phyloP scores from a whole-genome alignment of 2,797 vertebrate species.

The Karalla daura region DNA sequence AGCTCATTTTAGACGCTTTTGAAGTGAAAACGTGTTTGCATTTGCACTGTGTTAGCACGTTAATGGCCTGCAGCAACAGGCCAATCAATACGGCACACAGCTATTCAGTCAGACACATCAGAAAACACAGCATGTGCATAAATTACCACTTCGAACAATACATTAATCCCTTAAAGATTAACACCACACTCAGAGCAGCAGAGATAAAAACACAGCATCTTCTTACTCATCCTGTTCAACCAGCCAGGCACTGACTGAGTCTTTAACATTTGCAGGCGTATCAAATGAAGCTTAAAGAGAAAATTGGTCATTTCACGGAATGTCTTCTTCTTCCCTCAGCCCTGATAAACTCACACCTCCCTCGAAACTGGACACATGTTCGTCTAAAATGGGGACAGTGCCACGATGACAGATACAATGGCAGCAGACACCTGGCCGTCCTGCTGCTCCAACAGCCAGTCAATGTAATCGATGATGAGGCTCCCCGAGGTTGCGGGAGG shows the following conservation, averaged over 20 bases:
- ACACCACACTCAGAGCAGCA: slow-evolving; percentile 24
- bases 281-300: slow-evolving; percentile 31
- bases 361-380: slow-evolving; percentile 57
- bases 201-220: slow-evolving; percentile 39
- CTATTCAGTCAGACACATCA: slow-evolving; percentile 22
- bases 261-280: slow-evolving; percentile 17
- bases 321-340: slow-evolving; percentile 15
- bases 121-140: slow-evolving; percentile 36
- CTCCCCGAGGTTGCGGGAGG: slow-evolving; percentile 54
- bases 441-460: slow-evolving; percentile 44
- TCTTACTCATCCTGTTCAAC: slow-evolving; percentile 34
- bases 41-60: slow-evolving; percentile 1
- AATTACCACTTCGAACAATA: slow-evolving; percentile 34
- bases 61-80: slow-evolving; percentile 44
- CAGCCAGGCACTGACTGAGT: slow-evolving; percentile 28
- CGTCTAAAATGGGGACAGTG: slow-evolving; percentile 40
- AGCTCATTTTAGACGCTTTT: slow-evolving; percentile 34
- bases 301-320: slow-evolving; percentile 17
- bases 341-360: slow-evolving; percentile 55
- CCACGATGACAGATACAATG: slow-evolving; percentile 48
- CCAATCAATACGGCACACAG: slow-evolving; percentile 39
- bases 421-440: slow-evolving; percentile 59
- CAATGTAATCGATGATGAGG: slow-evolving; percentile 65
- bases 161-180: slow-evolving; percentile 39
- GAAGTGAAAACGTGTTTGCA: slow-evolving; percentile 20